Evolutionary conservation across 2,113 vertebrate species (phyloP).

Genomic region (Serilophus lunatus): DNA sequence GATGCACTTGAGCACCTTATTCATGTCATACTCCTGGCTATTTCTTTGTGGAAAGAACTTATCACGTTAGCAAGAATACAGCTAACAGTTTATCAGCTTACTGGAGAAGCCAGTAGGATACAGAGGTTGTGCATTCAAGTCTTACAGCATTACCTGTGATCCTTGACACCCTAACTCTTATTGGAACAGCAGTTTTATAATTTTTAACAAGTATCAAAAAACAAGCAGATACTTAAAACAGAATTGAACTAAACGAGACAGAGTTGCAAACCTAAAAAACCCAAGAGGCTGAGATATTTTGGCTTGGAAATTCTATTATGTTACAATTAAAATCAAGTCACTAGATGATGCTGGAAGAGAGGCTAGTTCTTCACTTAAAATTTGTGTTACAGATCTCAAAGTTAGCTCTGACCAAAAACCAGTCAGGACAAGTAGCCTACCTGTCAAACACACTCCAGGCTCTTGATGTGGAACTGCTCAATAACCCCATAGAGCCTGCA

Average conservation of each 20-base stretch:
- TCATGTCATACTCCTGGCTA: neutral
- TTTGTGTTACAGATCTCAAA: neutral
- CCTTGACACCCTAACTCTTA: neutral
- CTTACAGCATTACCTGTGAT: neutral
- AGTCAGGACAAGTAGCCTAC: neutral
- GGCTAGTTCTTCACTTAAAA: neutral
- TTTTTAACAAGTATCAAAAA: neutral
- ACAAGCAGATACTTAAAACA: neutral
- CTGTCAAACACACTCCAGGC: neutral
- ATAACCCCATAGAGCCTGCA: neutral
- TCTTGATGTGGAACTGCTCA: neutral
- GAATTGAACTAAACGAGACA: neutral
- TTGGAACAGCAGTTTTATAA: neutral
- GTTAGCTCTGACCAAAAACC: neutral
- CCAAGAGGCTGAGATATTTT: neutral
- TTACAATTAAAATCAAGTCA: neutral
- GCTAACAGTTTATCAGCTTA: neutral
- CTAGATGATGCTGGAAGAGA: neutral
- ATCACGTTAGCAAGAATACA: neutral
- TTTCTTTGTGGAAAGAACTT: neutral
- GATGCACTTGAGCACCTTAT: neutral
- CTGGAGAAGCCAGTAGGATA: neutral
- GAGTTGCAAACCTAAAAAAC: neutral
- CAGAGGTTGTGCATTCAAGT: neutral
- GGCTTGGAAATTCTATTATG: neutral